phyloP scores from a whole-genome alignment of 2,797 vertebrate species.

The Choloepus didactylus region DNA sequence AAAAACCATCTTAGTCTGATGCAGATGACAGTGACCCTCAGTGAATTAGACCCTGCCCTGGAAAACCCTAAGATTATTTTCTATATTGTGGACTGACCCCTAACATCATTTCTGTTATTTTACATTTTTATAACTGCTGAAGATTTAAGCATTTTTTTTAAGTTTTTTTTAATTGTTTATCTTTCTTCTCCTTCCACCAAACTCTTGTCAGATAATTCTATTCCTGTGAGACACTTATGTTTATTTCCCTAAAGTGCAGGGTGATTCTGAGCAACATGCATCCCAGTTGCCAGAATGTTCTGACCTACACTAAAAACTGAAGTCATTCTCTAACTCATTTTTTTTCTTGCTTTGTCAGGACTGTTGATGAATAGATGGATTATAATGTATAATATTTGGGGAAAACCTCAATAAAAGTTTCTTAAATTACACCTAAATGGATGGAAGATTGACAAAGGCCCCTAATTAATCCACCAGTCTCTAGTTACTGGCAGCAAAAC shows the following conservation, averaged over 20 bases:
- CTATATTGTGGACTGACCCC: constrained; percentile 21
- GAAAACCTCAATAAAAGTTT: constrained; percentile 44
- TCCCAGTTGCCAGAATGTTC: constrained; percentile 72
- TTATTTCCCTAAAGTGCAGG: constrained; percentile 70
- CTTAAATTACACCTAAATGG: constrained; percentile 57
- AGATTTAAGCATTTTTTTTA: background rate
- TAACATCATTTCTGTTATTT: constrained; percentile 60
- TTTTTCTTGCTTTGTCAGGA: constrained; percentile 13
- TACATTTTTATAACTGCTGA: constrained; percentile 50
- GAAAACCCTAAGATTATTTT: constrained; percentile 58
- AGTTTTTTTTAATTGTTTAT: background rate
- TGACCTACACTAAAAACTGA: constrained; percentile 62
- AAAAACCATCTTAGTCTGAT: constrained; percentile 53
- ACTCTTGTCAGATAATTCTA: constrained; percentile 66
- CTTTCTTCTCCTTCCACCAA: constrained; percentile 10
- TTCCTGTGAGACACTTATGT: constrained; percentile 70
- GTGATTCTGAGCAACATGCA: constrained; percentile 65
- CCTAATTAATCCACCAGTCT: constrained; percentile 56
- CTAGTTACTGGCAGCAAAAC: constrained; percentile 48
- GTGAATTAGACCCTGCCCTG: constrained; percentile 65
- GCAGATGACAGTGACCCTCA: constrained; percentile 64
- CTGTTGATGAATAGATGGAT: constrained; percentile 27
- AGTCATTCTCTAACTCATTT: constrained; percentile 65
- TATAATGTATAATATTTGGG: constrained; percentile 47
- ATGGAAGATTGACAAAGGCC: constrained; percentile 2